Conservation (phyloP, 2,113 vertebrate genomes). For the Caloenas nicobarica region DNA sequence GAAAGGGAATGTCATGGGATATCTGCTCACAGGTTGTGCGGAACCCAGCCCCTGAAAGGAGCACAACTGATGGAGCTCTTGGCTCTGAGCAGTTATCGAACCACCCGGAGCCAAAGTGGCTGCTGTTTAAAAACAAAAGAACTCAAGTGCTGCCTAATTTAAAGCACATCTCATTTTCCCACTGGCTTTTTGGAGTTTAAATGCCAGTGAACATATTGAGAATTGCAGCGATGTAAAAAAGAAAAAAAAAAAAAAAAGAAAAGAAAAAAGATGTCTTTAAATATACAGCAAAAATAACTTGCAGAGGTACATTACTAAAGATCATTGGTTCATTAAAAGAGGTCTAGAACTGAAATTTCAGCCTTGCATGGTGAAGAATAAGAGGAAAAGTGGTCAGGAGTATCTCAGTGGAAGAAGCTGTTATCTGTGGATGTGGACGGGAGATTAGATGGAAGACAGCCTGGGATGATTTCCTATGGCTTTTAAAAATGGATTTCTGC, state of each 20-base stretch:
- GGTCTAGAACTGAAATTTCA: background rate
- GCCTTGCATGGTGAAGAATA: background rate
- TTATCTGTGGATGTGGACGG: background rate
- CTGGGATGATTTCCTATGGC: background rate
- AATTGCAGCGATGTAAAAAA: background rate
- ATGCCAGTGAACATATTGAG: slow-evolving; percentile 21
- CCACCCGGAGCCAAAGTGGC: background rate
- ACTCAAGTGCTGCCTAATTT: background rate
- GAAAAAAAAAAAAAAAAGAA: background rate
- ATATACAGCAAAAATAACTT: slow-evolving; percentile 9
- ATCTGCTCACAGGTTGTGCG: rapidly evolving
- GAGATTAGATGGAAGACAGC: background rate
- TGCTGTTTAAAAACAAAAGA: background rate
- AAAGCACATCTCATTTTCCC: background rate
- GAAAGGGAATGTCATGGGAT: rapidly evolving
- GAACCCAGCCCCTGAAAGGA: background rate
- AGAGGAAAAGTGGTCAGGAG: background rate
- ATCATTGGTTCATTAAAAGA: background rate
- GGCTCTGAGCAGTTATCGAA: background rate
- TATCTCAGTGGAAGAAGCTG: background rate
- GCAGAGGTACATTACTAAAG: background rate
- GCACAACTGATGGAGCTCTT: background rate
- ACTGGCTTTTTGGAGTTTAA: background rate
- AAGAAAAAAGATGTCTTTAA: background rate
- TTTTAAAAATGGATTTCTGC: background rate